Percentiles rank a stretch among this genome's conserved stretches.
Evolutionary conservation across 2,888 invertebrate species (phyloP).

Genomic region (Lysandra coridon): DNA sequence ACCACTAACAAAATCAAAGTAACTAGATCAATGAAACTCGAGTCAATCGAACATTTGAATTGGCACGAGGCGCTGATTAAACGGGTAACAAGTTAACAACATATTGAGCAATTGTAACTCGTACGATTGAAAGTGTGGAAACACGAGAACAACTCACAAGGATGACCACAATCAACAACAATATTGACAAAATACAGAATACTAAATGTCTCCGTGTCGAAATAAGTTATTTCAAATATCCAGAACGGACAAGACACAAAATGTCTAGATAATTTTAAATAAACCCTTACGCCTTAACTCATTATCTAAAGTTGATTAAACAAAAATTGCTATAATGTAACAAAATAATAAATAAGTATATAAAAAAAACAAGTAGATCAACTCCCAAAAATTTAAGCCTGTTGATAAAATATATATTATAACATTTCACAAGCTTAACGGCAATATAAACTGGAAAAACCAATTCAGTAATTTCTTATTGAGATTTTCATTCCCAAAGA

Average conservation of each 20-base stretch:
- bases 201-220: background rate
- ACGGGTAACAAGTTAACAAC: background rate
- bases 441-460: background rate
- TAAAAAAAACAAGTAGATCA: too few species aligned
- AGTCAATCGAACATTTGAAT: conserved; percentile 3
- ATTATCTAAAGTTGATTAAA: too few species aligned
- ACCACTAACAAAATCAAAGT: background rate
- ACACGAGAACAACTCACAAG: conserved; percentile 13
- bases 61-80: conserved; percentile 7
- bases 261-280: background rate
- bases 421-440: too few species aligned
- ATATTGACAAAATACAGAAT: background rate
- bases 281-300: background rate
- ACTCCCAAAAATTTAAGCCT: too few species aligned
- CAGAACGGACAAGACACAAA: too few species aligned
- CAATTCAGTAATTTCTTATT: background rate
- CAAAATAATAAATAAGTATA: background rate
- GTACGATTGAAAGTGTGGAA: conserved; percentile 14
- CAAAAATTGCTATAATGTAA: too few species aligned
- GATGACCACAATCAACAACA: background rate
- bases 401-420: too few species aligned
- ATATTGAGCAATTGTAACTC: conserved; percentile 16
- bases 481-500: background rate
- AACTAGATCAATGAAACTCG: conserved; percentile 15
- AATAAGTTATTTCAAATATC: background rate